These are phyloP conservation scores for Caenorhabditis angaria DNA, from an alignment of 2,888 invertebrate species.

Conservation along the genomic window DNA sequence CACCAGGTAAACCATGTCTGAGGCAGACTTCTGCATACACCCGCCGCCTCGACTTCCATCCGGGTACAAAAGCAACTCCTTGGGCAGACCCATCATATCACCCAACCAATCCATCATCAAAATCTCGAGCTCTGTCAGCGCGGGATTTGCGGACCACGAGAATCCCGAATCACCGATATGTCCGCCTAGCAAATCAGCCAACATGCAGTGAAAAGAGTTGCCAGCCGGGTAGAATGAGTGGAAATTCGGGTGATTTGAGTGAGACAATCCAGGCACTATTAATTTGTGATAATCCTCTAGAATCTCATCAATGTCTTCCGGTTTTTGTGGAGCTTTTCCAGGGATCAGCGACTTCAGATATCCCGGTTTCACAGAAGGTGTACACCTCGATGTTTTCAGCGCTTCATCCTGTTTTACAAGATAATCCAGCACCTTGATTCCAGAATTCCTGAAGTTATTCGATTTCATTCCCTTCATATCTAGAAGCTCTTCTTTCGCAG, in stretches of 20 bases:
- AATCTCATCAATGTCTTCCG: conserved; percentile 39
- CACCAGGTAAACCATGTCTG: conserved; percentile 29
- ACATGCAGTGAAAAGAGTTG: conserved; percentile 31
- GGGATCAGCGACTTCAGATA: conserved; percentile 31
- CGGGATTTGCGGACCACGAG: conserved; percentile 33
- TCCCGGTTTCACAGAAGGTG: conserved; percentile 35
- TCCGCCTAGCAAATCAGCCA: conserved; percentile 33
- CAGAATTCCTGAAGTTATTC: conserved; percentile 28
- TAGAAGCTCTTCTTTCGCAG: conserved; percentile 14
- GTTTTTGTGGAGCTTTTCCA: conserved; percentile 23
- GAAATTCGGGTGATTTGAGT: conserved; percentile 36
- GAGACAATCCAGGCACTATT: conserved; percentile 38
- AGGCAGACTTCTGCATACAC: conserved; percentile 30
- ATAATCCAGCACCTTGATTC: conserved; percentile 36
- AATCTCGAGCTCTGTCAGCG: conserved; percentile 34
- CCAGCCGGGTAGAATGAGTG: conserved; percentile 36
- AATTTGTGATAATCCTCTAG: conserved; percentile 35
- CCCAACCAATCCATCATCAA: conserved; percentile 44
- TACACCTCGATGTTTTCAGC: conserved; percentile 21
- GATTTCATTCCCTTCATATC: conserved; percentile 26
- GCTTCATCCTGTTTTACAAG: conserved; percentile 32
- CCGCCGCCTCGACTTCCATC: conserved; percentile 40
- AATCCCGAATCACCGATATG: conserved; percentile 35
- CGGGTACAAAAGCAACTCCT: conserved; percentile 31
- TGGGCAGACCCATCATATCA: conserved; percentile 37